Conservation (phyloP, 2,797 vertebrate species). For the Xenopus petersii region DNA sequence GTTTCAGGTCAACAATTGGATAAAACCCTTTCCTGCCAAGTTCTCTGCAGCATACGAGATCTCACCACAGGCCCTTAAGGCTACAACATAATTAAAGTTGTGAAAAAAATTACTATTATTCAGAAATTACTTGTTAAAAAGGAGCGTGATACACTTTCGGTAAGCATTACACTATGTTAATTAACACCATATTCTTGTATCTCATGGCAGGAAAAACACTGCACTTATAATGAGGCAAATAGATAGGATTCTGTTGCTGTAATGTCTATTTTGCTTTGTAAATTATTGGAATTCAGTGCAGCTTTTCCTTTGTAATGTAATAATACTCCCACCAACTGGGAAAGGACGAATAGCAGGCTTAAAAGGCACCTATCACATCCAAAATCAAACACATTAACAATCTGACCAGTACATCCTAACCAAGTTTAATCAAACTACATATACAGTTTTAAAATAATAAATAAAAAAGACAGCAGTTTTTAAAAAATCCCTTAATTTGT, state of each 20-base stretch:
- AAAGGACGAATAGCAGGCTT: background rate
- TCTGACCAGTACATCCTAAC: no score
- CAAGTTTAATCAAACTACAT: no score
- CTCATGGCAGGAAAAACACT: background rate
- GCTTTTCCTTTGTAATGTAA: background rate
- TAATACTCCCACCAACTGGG: conserved; percentile 24
- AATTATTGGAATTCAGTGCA: conserved; percentile 17
- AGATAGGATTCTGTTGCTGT: conserved; percentile 7
- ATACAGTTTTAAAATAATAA: no score
- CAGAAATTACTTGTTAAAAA: conserved; percentile 27
- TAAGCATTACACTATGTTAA: conserved; percentile 15
- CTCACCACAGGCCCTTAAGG: conserved; percentile 7
- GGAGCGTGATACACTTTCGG: conserved; percentile 1
- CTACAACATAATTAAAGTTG: conserved; percentile 5
- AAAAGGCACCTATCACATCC: no score
- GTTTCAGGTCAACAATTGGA: conserved; percentile 12
- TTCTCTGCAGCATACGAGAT: background rate
- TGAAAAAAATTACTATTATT: conserved; percentile 3
- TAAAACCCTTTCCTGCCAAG: background rate
- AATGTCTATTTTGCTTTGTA: conserved; percentile 12
- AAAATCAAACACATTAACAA: no score
- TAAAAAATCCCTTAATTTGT: no score
- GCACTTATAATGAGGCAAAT: conserved; percentile 30
- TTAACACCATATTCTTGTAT: conserved; percentile 33
- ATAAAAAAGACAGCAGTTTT: no score